Percentiles rank a stretch among this genome's conserved stretches.
phyloP scores from a whole-genome alignment of 1,140 invertebrate species.

The Panagrolaimus sp. region DNA sequence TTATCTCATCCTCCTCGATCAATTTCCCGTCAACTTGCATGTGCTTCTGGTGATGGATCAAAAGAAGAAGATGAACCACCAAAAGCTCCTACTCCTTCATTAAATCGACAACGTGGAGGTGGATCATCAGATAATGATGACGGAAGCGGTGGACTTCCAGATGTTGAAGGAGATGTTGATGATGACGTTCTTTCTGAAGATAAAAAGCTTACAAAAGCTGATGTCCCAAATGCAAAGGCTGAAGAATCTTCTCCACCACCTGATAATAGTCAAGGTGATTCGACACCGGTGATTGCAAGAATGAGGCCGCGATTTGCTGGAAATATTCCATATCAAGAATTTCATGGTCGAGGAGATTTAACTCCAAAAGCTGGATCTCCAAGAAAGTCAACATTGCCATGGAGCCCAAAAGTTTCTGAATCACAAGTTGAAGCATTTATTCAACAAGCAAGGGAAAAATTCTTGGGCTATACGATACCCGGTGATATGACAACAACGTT shows the following conservation, averaged over 20 bases:
- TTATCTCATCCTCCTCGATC: background rate
- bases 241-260: background rate
- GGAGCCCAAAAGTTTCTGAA: slow-evolving; percentile 48
- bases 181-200: background rate
- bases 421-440: slow-evolving; percentile 51
- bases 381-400: slow-evolving; percentile 35
- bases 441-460: slow-evolving; percentile 48
- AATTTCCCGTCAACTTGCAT: slow-evolving; percentile 15
- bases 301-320: slow-evolving; percentile 2
- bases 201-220: background rate
- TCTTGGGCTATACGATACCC: slow-evolving; percentile 49
- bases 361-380: slow-evolving; percentile 51
- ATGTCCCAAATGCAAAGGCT: slow-evolving; percentile 10
- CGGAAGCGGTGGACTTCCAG: background rate
- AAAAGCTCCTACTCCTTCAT: background rate
- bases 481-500: slow-evolving; percentile 47
- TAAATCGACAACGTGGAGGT: background rate
- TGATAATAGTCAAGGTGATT: background rate
- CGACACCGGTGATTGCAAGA: background rate
- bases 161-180: slow-evolving; percentile 1
- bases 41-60: background rate
- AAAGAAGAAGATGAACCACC: background rate
- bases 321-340: background rate
- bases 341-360: slow-evolving; percentile 43
- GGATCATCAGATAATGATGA: background rate